These are phyloP conservation scores for Plecturocebus donacophilus DNA, from an alignment of 2,113 vertebrate species.

Conservation along the genomic window DNA sequence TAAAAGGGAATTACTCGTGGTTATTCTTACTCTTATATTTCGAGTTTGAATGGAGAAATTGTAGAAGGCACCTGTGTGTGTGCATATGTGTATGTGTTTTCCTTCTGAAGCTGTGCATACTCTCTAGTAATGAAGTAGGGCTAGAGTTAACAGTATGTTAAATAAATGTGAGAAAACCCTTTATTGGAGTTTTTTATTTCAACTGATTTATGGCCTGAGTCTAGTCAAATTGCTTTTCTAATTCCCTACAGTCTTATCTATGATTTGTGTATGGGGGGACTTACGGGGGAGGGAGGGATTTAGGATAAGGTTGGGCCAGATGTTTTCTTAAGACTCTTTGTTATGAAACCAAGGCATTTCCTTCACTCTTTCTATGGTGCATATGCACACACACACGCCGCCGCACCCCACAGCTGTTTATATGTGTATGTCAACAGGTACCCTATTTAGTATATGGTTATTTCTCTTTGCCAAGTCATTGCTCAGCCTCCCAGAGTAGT, in stretches of 20 bases:
- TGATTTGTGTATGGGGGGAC: too few relatives aligned
- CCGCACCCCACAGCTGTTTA: background rate
- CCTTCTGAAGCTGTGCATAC: background rate
- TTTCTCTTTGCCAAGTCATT: background rate
- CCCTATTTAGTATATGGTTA: background rate
- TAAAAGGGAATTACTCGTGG: background rate
- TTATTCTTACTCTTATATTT: background rate
- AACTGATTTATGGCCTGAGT: background rate
- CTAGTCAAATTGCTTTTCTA: background rate
- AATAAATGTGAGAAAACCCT: background rate
- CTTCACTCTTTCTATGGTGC: background rate
- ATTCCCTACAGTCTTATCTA: background rate
- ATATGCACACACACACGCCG: accelerated
- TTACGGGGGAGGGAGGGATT: background rate
- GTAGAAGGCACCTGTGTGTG: background rate
- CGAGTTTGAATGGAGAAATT: background rate
- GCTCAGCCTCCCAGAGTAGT: background rate
- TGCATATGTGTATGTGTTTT: background rate
- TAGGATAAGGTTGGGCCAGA: background rate
- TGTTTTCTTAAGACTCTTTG: background rate
- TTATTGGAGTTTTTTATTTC: background rate
- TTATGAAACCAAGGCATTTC: background rate
- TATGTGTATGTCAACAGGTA: background rate
- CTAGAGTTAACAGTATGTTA: background rate
- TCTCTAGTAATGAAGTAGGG: background rate